phyloP scores from a whole-genome alignment of 1,140 invertebrate genomes.

The Heterodera schachtii region DNA sequence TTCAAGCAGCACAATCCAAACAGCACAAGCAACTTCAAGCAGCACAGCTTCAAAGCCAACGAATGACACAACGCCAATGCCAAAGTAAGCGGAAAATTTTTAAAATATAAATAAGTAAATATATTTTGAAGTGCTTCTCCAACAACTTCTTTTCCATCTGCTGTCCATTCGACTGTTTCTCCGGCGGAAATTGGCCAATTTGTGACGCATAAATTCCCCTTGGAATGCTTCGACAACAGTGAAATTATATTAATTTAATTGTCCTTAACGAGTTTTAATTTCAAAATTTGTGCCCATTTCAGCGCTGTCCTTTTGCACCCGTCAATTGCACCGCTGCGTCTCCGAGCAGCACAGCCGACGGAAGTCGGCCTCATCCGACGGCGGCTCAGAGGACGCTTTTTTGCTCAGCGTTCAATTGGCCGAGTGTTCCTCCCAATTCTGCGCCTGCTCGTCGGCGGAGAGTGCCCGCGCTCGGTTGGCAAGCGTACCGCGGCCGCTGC shows the following conservation, averaged over 20 bases:
- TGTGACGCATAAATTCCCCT: background rate
- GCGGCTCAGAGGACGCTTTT: background rate
- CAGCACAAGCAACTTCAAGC: background rate
- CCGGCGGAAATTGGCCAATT: background rate
- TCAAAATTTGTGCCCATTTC: background rate
- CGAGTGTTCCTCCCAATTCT: background rate
- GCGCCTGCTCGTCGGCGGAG: background rate
- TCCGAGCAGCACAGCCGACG: background rate
- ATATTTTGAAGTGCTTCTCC: too few species aligned
- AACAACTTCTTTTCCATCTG: background rate
- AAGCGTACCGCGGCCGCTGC: background rate
- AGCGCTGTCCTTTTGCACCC: conserved; percentile 2
- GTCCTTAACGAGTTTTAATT: background rate
- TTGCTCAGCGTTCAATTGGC: conserved; percentile 2
- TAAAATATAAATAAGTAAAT: too few species aligned
- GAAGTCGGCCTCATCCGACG: background rate
- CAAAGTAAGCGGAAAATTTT: too few species aligned
- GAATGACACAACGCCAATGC: background rate
- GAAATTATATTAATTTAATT: too few species aligned
- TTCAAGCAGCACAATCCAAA: conserved; percentile 8
- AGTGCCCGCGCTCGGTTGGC: background rate
- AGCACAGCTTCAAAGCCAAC: background rate
- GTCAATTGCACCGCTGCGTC: conserved; percentile 5
- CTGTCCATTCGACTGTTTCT: background rate
- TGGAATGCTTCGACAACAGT: conserved; percentile 3